Percentiles rank a stretch among this genome's conserved stretches.
Conservation (phyloP, 2,113 vertebrate species). For the Crocuta crocuta region DNA sequence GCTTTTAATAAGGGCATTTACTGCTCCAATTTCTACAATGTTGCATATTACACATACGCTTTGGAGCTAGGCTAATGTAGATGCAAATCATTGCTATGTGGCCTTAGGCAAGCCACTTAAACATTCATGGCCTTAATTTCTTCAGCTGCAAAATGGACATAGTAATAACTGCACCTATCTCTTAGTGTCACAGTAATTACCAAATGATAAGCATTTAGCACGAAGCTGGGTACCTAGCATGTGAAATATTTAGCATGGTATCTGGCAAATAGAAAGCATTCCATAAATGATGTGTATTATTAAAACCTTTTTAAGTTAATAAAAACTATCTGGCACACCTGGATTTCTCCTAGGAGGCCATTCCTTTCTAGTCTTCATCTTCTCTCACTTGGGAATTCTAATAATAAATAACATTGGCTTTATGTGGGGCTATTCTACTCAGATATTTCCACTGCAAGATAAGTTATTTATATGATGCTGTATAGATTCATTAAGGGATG, state of each 20-base stretch:
- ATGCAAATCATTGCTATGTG: neutral
- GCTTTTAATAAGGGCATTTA: neutral
- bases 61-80: neutral
- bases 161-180: neutral
- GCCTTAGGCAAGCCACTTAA: neutral
- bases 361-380: neutral
- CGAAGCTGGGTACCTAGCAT: neutral
- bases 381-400: constrained; percentile 34
- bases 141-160: neutral
- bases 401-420: constrained; percentile 15
- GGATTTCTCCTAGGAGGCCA: neutral
- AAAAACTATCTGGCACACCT: neutral
- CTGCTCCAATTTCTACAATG: neutral
- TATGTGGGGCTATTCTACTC: neutral
- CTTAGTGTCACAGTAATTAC: neutral
- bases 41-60: neutral
- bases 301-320: neutral
- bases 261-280: neutral
- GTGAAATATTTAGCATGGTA: neutral
- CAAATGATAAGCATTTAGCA: neutral
- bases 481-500: neutral
- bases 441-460: neutral
- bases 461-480: neutral
- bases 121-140: neutral
- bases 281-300: neutral